Percentiles rank a stretch among this genome's conserved stretches.
Conservation (phyloP, 2,888 invertebrate species). For the Caradrina clavipalpis region DNA sequence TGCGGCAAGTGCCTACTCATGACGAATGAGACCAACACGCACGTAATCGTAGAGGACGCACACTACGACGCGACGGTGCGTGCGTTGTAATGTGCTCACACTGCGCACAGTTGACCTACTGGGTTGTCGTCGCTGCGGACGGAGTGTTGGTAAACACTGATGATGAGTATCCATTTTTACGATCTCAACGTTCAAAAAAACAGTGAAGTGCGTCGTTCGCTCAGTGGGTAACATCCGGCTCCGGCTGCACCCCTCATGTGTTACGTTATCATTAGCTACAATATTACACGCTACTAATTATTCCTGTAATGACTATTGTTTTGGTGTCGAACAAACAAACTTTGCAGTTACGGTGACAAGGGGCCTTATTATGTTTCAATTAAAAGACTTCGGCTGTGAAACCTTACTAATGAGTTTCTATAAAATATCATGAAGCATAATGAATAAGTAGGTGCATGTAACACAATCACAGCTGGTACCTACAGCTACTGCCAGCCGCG, state of each 20-base stretch:
- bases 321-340: no score
- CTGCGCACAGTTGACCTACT: constrained; percentile 24
- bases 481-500: background rate
- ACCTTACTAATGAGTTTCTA: background rate
- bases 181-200: constrained; percentile 12
- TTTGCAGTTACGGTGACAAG: background rate
- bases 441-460: background rate
- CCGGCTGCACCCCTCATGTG: background rate
- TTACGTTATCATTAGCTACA: no score
- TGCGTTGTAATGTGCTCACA: background rate
- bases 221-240: constrained; percentile 27
- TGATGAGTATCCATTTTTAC: constrained; percentile 14
- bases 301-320: no score
- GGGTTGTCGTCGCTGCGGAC: constrained; percentile 6
- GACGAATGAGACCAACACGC: no score
- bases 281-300: no score
- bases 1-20: no score
- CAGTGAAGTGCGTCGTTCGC: constrained; percentile 16
- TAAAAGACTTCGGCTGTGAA: background rate
- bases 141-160: constrained; percentile 27
- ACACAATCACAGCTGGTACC: background rate
- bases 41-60: no score
- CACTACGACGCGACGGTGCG: no score
- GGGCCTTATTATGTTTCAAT: background rate
- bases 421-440: constrained; percentile 8